phyloP scores from a whole-genome alignment of 2,888 invertebrate genomes.

The Agonum fuliginosum region DNA sequence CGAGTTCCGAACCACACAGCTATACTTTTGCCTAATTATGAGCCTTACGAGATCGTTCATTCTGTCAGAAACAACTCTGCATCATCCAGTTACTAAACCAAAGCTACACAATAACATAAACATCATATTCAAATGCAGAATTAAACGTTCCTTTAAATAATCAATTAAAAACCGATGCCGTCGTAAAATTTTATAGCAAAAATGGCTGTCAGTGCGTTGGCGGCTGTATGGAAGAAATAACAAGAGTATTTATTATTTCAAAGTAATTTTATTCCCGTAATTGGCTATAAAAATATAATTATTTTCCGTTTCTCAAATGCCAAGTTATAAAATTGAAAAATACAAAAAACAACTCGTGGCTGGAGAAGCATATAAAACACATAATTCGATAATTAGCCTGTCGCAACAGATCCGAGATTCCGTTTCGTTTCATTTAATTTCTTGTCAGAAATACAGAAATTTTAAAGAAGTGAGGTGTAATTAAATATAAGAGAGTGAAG shows the following conservation, averaged over 20 bases:
- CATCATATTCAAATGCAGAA: conserved; percentile 7
- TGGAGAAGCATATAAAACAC: conserved; percentile 16
- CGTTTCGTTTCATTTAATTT: conserved; percentile 17
- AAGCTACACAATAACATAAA: not conserved
- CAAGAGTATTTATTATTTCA: conserved; percentile 35
- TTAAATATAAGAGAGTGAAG: conserved; percentile 45
- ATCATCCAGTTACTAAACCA: not conserved
- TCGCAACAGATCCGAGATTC: conserved; percentile 23
- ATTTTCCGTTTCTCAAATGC: conserved; percentile 33
- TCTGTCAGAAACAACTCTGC: conserved; percentile 16
- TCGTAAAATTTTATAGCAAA: conserved; percentile 39
- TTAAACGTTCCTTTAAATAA: conserved; percentile 1
- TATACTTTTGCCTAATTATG: conserved; percentile 32
- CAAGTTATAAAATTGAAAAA: conserved; percentile 43
- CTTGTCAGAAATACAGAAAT: conserved; percentile 28
- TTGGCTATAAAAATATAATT: conserved; percentile 43
- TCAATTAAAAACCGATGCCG: not conserved
- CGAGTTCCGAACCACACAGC: conserved; percentile 19
- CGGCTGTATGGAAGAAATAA: conserved; percentile 4
- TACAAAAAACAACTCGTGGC: conserved; percentile 3
- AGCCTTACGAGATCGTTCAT: conserved; percentile 27
- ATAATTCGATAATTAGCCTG: conserved; percentile 36
- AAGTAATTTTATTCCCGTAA: conserved; percentile 23
- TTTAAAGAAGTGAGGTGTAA: conserved; percentile 40
- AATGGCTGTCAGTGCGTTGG: conserved; percentile 6